Evolutionary conservation across 2,888 invertebrate genomes (phyloP), one percentile per base, ranked within the genome.

Genomic region (Macrosiphum euphorbiae): DNA sequence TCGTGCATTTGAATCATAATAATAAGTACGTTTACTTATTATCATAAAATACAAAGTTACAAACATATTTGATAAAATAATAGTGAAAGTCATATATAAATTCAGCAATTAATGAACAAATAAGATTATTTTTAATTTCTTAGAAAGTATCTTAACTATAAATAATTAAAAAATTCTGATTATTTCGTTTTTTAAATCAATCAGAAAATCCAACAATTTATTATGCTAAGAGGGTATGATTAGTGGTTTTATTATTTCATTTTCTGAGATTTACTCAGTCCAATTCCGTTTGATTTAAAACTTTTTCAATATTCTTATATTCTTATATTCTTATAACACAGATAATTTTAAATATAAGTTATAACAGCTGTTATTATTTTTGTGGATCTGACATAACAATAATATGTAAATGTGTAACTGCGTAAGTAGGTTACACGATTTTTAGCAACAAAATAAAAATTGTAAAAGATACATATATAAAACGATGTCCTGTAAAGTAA

Each of bases 281-380:
- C 20, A 78, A 20, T 78, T 78, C 3, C 8, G 20, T 8, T 35
- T 2, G 7, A 35, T 24, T 35, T 2, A 8, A 20, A 16, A 78
- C 3, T 3, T 8, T 20, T 10, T 78, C 35, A 24, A 35, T 78
- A 35, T 78, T 78, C 35, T 20, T 35, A 20, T 47, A 47, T 8
- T n/a, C n/a, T n/a, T n/a, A n/a, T n/a, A n/a, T n/a, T n/a, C 0
- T 47, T 47, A 47, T 0, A 8, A 7, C 20, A 20, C 1, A 2
- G 35, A 35, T 8, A 35, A 7, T 78, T 20, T 78, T 2, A 4
- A 20, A 52, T 20, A 11, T 55, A 55, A 1, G 7, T 58, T 58
- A 35, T 2, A 78, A 78, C 5, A 20, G 20, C 26, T 35, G 7
- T 20, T 35, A 20, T 78, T 35, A 0, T 67, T 67, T 67, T 35